Evolutionary conservation across 2,797 vertebrate genomes (phyloP).

Genomic region (Xerus rutilus): DNA sequence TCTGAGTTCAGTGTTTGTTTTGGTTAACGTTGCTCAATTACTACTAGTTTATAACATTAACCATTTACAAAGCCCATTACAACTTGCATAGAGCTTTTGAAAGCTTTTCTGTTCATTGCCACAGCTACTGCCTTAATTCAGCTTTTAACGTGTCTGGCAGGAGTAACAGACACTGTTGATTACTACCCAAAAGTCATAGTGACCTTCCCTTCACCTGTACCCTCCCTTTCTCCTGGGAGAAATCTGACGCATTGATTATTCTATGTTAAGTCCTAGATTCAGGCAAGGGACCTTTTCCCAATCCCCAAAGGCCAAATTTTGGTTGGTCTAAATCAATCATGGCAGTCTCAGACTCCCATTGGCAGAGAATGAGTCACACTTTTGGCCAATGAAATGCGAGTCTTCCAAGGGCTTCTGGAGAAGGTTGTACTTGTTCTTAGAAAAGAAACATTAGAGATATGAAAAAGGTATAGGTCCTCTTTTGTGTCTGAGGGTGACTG

Average conservation of each 20-base stretch:
- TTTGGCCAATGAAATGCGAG: conserved; percentile 3
- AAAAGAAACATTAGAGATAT: not conserved
- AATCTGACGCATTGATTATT: not conserved
- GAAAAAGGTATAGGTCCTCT: not conserved
- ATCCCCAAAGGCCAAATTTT: not conserved
- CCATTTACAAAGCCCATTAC: not conserved
- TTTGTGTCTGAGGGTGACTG: not conserved
- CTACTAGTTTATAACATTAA: not conserved
- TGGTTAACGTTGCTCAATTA: conserved; percentile 17
- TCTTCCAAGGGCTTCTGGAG: not conserved
- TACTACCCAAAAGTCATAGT: not conserved
- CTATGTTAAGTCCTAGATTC: not conserved
- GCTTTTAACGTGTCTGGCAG: not conserved
- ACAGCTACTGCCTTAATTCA: not conserved
- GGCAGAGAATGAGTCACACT: not conserved
- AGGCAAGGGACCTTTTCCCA: too few relatives aligned
- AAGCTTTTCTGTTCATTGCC: not conserved
- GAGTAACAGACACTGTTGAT: not conserved
- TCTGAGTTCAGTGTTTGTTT: conserved; percentile 41
- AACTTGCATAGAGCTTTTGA: not conserved
- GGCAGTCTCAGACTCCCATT: not conserved
- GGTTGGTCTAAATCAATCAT: not conserved
- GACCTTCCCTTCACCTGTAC: not conserved
- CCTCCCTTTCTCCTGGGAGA: not conserved
- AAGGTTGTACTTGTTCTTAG: conserved; percentile 34